Base-by-base conservation (phyloP, 2,888 invertebrate species). In the Sarcophaga caerulescens region DNA sequence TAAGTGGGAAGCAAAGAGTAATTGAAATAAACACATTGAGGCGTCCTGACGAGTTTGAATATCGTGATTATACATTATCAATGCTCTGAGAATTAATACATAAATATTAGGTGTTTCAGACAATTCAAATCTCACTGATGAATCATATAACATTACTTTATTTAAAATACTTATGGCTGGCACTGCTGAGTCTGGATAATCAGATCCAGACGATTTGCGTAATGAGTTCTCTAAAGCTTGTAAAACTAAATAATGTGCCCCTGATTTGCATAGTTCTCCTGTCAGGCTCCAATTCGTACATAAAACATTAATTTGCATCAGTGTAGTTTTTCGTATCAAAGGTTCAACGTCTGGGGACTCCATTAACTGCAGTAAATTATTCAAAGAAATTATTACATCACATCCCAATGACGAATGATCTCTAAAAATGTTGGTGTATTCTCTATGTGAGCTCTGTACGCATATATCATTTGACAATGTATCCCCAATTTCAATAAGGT, bases 281-380 rank as follows among this genome's bases (percentile, higher is more conserved):
- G 89, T 89, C 0, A 90, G 87, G 6, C 85, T 71, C 84, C 90
- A 90, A 74, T 91, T 91, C 25, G 90, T 90, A 4, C 92, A 90
- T 84, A 93, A 85, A 2, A 91, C 89, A 86, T 92, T 92, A 8
- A 92, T 79, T 82, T 93, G 92, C 84, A 90, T 89, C 4, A 92
- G 85, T 0, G 92, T 89, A 0, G 92, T 92, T 83, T 92, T 92
- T 10, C 92, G 89, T 66, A 93, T 91, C 17, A 89, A 71, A 1
- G 92, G 90, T 52, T 91, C 91, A 3, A 92, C 82, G 74, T 92
- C 91, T 10, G 88, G 82, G 10, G 90, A 88, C 17, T 90, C 88
- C 17, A 93, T 83, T 60, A 93, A 75, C 5, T 90, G 89, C 3
- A 92, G n/a, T 21, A 93, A 81, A 45, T 91, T 89, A 3, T 89